Base-by-base conservation (phyloP, 2,797 vertebrate species). In the Eptatretus atami region DNA sequence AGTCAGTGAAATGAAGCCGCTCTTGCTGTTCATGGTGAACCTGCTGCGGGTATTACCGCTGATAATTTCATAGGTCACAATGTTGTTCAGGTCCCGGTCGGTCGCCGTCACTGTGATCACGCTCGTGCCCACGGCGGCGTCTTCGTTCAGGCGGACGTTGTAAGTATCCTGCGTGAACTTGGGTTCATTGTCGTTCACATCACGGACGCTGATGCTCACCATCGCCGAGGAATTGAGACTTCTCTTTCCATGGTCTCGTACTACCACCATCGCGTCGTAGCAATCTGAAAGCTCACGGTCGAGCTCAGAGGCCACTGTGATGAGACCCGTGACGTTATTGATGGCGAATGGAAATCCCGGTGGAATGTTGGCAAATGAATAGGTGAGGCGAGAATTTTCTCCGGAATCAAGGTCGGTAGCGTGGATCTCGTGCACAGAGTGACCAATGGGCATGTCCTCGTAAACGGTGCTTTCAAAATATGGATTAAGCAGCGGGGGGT, bases 11-110 rank as follows among this genome's bases (percentile, higher is more conserved):
- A 98, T 78, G 64, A 93, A 78, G 8, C 92, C 92, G 1, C 82
- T 78, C 11, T 88, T 86, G 0, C 85, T 87, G 73, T 83, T 95
- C 71, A 98, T 98, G 67, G 88, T 79, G 69, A 96, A 98, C 54
- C 92, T 86, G 71, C 92, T 96, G 64, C 92, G 78, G 0, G 86
- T 94, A 74, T 96, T 98, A 57, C 92, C 92, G 1, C 90, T 86
- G 0, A 86, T 92, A 67, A 96, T 93, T 75, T 96, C 87, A 73
- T 98, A 94, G 15, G 84, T 90, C 69, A 96, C 87, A 2, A 82
- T 86, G 6, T 86, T 96, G 73, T 98, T 96, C 64, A 90, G 80
- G 2, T 96, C 92, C 25, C 85, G 80, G 72, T 98, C 92, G 1
- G 95, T 77, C 1, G 92, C 90, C 0, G 84, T 95, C 64, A 98